A percentile compares a stretch with the other conserved stretches of the same genome.
Conservation (phyloP, 2,888 invertebrate genomes). For the Agriopis marginaria region DNA sequence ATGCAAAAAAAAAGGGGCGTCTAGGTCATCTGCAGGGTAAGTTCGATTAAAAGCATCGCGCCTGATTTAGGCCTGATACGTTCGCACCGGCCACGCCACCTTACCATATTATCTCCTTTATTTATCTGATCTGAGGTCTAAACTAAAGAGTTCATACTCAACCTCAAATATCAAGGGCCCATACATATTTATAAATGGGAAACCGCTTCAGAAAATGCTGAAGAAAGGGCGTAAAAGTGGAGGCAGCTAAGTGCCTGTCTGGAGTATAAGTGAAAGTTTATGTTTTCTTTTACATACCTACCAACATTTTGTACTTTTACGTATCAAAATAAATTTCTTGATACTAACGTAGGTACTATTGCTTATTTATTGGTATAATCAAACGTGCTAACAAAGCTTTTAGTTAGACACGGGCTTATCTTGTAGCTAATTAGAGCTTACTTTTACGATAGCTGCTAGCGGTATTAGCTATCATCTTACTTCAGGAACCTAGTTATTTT, state of each 20-base stretch:
- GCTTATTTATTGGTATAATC: not conserved
- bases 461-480: not conserved
- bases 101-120: too few relatives aligned
- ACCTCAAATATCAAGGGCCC: not conserved
- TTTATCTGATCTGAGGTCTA: too few relatives aligned
- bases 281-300: conserved; percentile 7
- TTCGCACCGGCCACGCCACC: too few relatives aligned
- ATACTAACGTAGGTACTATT: not conserved
- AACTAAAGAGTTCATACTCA: not conserved
- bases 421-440: not conserved
- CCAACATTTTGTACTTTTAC: not conserved
- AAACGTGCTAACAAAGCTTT: not conserved
- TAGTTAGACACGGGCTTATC: not conserved
- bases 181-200: conserved; percentile 30
- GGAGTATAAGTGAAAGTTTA: conserved; percentile 19
- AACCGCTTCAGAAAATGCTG: conserved; percentile 15
- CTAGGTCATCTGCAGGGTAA: too few relatives aligned
- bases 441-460: not conserved
- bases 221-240: conserved; percentile 20
- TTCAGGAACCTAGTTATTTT: too few relatives aligned
- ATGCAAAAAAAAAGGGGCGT: too few relatives aligned
- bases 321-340: too few relatives aligned
- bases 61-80: too few relatives aligned
- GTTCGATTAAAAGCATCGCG: too few relatives aligned
- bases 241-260: conserved; percentile 23